A percentile compares a stretch with the other conserved stretches of the same genome.
These are phyloP conservation scores for Gallinago stenura DNA, from an alignment of 2,797 vertebrate genomes.

Conservation along the genomic window DNA sequence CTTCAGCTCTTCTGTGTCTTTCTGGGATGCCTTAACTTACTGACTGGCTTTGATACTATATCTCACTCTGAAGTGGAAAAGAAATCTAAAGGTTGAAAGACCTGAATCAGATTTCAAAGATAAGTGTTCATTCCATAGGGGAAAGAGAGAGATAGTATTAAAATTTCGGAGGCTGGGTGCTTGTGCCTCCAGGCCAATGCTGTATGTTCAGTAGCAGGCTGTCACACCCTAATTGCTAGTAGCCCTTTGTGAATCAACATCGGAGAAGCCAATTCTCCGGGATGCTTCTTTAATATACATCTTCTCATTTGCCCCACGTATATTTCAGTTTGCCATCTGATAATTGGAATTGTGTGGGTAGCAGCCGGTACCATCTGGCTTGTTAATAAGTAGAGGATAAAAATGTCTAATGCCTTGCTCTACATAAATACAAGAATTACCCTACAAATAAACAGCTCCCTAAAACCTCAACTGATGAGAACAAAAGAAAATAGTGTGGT, in stretches of 20 bases:
- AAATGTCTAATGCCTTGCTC: slow-evolving; percentile 75
- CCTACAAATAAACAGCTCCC: slow-evolving; percentile 71
- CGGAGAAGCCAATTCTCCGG: slow-evolving; percentile 52
- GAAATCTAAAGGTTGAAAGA: not conserved
- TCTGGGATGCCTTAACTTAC: not conserved
- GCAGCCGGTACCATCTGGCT: slow-evolving; percentile 74
- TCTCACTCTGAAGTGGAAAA: not conserved
- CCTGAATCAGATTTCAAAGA: not conserved
- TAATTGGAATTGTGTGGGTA: slow-evolving; percentile 75
- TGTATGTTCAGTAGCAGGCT: slow-evolving; percentile 37
- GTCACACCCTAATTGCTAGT: slow-evolving; percentile 57
- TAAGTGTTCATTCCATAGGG: not conserved
- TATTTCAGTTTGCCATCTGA: slow-evolving; percentile 75
- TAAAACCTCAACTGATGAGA: slow-evolving; percentile 54
- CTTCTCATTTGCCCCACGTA: slow-evolving; percentile 72
- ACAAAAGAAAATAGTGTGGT: slow-evolving; percentile 64
- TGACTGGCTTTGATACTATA: not conserved
- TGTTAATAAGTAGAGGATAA: slow-evolving; percentile 76
- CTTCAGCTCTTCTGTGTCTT: not conserved
- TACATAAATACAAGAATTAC: slow-evolving; percentile 74
- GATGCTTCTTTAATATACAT: slow-evolving; percentile 70
- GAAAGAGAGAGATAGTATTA: not conserved
- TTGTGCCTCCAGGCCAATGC: not conserved
- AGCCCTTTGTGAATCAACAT: slow-evolving; percentile 64
- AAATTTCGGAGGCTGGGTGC: not conserved